Percentiles rank a stretch among this genome's conserved stretches.
These are phyloP conservation scores for Nansenia antarctica DNA, from an alignment of 2,113 vertebrate genomes.

Conservation along the genomic window DNA sequence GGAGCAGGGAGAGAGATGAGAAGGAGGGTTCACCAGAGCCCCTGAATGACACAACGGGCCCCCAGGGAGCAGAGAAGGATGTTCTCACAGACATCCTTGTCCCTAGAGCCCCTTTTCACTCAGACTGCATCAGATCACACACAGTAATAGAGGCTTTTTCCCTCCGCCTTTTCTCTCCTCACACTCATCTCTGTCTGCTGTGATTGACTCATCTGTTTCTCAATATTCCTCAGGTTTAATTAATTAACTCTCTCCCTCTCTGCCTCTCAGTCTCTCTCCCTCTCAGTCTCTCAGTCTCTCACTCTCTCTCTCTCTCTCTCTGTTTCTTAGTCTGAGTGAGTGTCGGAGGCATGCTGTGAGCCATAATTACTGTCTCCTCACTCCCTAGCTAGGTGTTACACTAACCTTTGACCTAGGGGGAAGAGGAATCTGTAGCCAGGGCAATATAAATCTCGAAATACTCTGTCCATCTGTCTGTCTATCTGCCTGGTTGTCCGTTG, in stretches of 20 bases:
- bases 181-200: background rate
- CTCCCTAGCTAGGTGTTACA: background rate
- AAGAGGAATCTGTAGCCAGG: background rate
- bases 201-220: conserved; percentile 33
- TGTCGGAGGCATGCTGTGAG: conserved; percentile 27
- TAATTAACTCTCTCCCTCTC: background rate
- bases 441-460: background rate
- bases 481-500: background rate
- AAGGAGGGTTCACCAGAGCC: no score
- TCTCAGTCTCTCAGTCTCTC: background rate
- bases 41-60: no score
- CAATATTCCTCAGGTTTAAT: conserved; percentile 19
- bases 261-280: background rate
- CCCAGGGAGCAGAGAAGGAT: no score
- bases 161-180: background rate
- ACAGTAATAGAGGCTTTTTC: background rate
- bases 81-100: background rate
- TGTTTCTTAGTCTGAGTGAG: conserved; percentile 18
- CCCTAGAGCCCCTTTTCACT: background rate
- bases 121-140: background rate
- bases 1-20: no score
- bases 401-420: background rate
- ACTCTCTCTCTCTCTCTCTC: conserved; percentile 17
- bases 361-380: conserved; percentile 25
- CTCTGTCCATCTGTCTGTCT: background rate